A percentile compares a stretch with the other conserved stretches of the same genome.
These are phyloP conservation scores for Aradophagus sp. DNA, from an alignment of 1,140 invertebrate species.

Conservation along the genomic window DNA sequence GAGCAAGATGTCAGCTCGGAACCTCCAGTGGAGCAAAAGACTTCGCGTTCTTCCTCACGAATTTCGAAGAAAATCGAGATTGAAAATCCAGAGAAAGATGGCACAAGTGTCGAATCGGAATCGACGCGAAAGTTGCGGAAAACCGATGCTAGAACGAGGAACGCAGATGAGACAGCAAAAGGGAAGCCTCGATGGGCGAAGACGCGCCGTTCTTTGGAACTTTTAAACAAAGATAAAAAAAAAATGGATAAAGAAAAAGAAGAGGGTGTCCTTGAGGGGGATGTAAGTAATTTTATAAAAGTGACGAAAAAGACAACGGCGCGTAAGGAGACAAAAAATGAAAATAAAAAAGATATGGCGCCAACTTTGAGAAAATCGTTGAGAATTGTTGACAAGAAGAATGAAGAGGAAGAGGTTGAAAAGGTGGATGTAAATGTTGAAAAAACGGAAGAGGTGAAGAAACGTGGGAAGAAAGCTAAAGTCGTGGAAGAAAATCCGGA, in stretches of 20 bases:
- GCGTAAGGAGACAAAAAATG: background rate
- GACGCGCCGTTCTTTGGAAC: conserved; percentile 12
- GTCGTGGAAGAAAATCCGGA: conserved; percentile 6
- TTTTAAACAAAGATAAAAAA: background rate
- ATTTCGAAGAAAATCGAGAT: conserved; percentile 34
- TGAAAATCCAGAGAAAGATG: background rate
- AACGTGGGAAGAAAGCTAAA: conserved; percentile 8
- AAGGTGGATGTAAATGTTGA: conserved; percentile 2
- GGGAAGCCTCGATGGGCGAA: conserved; percentile 1
- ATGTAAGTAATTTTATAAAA: background rate
- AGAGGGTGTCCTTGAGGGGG: too few species aligned
- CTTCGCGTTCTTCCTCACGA: conserved; percentile 27
- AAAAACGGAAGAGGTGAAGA: conserved; percentile 5
- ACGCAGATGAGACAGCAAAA: too few species aligned
- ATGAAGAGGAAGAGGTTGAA: conserved; percentile 15
- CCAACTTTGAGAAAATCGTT: conserved; percentile 56
- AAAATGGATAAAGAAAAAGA: too few species aligned
- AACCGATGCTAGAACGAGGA: too few species aligned
- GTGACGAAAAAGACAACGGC: conserved; percentile 7
- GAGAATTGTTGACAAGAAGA: conserved; percentile 58
- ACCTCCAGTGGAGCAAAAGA: conserved; percentile 51
- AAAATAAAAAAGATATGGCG: conserved; percentile 12
- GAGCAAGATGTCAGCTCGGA: too few species aligned
- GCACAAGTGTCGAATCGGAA: conserved; percentile 1
- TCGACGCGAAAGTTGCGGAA: background rate